Evolutionary conservation across 1,140 invertebrate species (phyloP), one percentile per base, ranked within the genome.

Genomic region (Bemisia tabaci): DNA sequence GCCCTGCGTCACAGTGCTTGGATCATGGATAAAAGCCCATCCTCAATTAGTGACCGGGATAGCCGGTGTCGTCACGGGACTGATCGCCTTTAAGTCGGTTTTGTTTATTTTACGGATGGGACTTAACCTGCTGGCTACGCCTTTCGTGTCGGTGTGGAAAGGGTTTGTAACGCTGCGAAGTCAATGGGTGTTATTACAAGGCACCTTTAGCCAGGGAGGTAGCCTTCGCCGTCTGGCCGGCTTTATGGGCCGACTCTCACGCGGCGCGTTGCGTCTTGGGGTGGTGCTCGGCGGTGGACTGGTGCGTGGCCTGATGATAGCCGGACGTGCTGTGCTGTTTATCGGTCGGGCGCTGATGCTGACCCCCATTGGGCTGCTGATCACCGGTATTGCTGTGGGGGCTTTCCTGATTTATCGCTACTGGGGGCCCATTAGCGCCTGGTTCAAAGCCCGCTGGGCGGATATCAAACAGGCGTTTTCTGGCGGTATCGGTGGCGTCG

Each of bases 391-490:
- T 59, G 58, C 58, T n/a, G 58, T n/a, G 12, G 58, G 58, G 12
- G 58, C 58, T 59, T 59, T 12, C 58, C 58, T 59, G 58, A 59
- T 59, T 59, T 59, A 59, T n/a, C 58, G n/a, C 58, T 59, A 59
- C 58, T 59, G 58, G n/a, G n/a, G 12, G 58, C 58, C 12, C 58
- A n/a, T 59, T n/a, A n/a, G n/a, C 58, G 12, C 58, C n/a, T 12
- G 58, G 58, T 12, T 59, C 58, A 59, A 12, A 12, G n/a, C 58
- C n/a, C 12, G 58, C 58, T 59, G 12, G n/a, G 58, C 12, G 12
- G 58, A 59, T 12, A n/a, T n/a, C n/a, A n/a, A n/a, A n/a, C n/a
- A n/a, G n/a, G n/a, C n/a, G n/a, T n/a, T n/a, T n/a, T n/a, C n/a
- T n/a, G n/a, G n/a, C n/a, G n/a, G n/a, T n/a, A n/a, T n/a, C n/a